phyloP scores from a whole-genome alignment of 1,140 invertebrate species.

The Conus ventricosus region DNA sequence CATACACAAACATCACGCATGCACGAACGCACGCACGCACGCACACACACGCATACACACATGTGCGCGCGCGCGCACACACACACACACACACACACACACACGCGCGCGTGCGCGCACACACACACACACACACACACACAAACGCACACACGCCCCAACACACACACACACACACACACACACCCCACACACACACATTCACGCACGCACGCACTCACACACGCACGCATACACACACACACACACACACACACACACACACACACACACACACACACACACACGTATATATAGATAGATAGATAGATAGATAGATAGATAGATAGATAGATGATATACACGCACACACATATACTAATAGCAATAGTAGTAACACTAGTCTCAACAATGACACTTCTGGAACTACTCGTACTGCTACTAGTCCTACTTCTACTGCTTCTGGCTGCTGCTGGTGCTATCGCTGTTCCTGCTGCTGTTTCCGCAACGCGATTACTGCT shows the following conservation, averaged over 20 bases:
- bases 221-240: background rate
- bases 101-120: too few relatives aligned
- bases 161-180: too few relatives aligned
- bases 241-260: background rate
- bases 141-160: too few relatives aligned
- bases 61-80: background rate
- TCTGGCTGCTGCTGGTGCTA: background rate
- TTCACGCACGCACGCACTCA: too few relatives aligned
- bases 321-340: background rate
- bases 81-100: background rate
- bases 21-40: background rate
- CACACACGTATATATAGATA: too few relatives aligned
- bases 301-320: background rate
- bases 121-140: too few relatives aligned
- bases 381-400: too few relatives aligned
- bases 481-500: background rate
- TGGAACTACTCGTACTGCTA: too few relatives aligned
- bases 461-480: background rate
- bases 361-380: background rate
- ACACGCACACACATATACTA: background rate
- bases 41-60: too few relatives aligned
- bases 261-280: background rate
- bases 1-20: background rate
- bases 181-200: too few relatives aligned
- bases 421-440: slow-evolving; percentile 8